A percentile compares a stretch with the other conserved stretches of the same genome.
Evolutionary conservation across 2,888 invertebrate species (phyloP).

Genomic region (Ormia ochracea): DNA sequence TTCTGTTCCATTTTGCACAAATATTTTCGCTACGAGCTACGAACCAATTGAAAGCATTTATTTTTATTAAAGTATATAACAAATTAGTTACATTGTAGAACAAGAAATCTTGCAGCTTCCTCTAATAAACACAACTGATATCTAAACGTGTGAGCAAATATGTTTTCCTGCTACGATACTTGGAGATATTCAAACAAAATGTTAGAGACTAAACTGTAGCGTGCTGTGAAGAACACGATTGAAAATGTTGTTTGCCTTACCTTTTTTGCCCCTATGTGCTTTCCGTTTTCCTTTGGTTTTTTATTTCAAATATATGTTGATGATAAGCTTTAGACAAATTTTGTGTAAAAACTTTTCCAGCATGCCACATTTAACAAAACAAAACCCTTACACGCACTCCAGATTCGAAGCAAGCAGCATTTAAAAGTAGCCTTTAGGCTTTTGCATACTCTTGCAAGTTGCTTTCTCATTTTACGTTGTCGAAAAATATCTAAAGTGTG

Average conservation of each 20-base stretch:
- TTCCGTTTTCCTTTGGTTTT: not conserved
- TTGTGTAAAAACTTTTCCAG: constrained; percentile 49
- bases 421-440: constrained; percentile 10
- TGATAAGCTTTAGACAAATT: constrained; percentile 58
- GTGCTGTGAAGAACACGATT: constrained; percentile 46
- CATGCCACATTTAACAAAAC: constrained; percentile 27
- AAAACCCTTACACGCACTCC: constrained; percentile 49
- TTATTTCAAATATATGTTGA: constrained; percentile 27
- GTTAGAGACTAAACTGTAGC: constrained; percentile 27
- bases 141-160: not conserved
- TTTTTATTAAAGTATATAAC: constrained; percentile 43
- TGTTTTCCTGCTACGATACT: not conserved
- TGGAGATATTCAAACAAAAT: constrained; percentile 6
- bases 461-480: constrained; percentile 9
- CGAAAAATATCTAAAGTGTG: constrained; percentile 13
- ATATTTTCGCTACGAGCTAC: not conserved
- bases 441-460: not conserved
- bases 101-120: constrained; percentile 56
- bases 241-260: constrained; percentile 35
- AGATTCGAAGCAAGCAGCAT: constrained; percentile 14
- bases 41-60: constrained; percentile 34
- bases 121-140: constrained; percentile 50
- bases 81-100: constrained; percentile 57
- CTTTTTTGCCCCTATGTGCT: not conserved
- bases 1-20: not conserved